Percentiles rank a stretch among this genome's conserved stretches.
Conservation (phyloP, 1,140 invertebrate species). For the Drosophila nikananu region DNA sequence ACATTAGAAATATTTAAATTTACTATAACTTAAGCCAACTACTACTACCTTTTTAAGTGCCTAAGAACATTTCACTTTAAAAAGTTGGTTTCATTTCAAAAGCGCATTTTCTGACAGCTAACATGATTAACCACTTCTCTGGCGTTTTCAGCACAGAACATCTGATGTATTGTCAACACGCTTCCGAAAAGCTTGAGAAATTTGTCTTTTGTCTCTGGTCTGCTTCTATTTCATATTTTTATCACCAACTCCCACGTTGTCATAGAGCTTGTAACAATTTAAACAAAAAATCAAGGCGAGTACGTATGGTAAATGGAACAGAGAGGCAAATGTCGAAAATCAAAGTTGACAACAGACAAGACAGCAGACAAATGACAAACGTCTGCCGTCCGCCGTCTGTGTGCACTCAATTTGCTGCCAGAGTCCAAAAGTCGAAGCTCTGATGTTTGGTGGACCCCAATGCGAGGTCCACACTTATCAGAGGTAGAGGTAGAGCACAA, state of each 20-base stretch:
- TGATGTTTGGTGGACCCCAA: slow-evolving; percentile 18
- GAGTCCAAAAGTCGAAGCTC: slow-evolving; percentile 27
- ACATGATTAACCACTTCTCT: slow-evolving; percentile 29
- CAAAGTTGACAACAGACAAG: slow-evolving; percentile 82
- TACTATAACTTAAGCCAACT: background rate
- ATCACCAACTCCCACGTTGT: slow-evolving; percentile 22
- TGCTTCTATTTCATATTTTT: slow-evolving; percentile 51
- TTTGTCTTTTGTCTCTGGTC: slow-evolving; percentile 69
- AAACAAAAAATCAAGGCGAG: slow-evolving; percentile 39
- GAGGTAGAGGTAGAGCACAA: slow-evolving; percentile 38
- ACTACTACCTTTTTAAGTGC: too few species aligned
- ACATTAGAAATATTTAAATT: background rate
- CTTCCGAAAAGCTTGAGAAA: slow-evolving; percentile 48
- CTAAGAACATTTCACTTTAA: background rate
- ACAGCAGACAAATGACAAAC: slow-evolving; percentile 83
- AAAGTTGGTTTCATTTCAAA: background rate
- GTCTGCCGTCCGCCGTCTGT: slow-evolving; percentile 65
- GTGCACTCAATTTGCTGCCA: slow-evolving; percentile 74
- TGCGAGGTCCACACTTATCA: slow-evolving; percentile 39
- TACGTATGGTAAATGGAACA: slow-evolving; percentile 36
- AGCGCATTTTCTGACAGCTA: background rate
- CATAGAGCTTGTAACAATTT: slow-evolving; percentile 68
- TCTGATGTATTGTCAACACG: slow-evolving; percentile 56
- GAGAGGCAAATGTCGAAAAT: slow-evolving; percentile 71
- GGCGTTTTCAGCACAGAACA: background rate